phyloP scores from a whole-genome alignment of 2,888 invertebrate species.

The Synanthedon andrenaeformis region DNA sequence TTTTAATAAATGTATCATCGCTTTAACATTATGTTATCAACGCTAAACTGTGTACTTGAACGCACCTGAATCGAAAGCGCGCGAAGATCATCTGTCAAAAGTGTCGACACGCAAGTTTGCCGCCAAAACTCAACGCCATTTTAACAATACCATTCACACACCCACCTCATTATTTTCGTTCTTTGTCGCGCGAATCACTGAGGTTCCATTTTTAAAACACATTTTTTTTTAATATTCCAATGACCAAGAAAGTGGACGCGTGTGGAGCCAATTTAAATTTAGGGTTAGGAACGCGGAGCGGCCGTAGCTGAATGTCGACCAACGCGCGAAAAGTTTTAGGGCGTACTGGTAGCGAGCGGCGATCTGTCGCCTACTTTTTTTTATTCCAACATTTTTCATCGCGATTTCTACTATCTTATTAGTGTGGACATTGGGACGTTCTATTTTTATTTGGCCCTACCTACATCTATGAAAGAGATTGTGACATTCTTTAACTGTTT shows the following conservation, averaged over 20 bases:
- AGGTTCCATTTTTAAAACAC: background rate
- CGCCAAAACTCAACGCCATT: constrained; percentile 46
- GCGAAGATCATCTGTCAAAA: constrained; percentile 59
- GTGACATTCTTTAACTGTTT: background rate
- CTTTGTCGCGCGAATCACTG: constrained; percentile 1
- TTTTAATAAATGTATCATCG: background rate
- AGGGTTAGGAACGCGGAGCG: constrained; percentile 14
- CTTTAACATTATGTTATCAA: constrained; percentile 24
- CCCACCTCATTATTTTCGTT: constrained; percentile 2
- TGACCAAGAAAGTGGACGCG: background rate
- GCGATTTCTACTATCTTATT: constrained; percentile 45
- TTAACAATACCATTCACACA: constrained; percentile 36
- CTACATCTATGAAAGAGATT: constrained; percentile 15
- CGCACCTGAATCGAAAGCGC: constrained; percentile 60
- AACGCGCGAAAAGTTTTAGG: constrained; percentile 54
- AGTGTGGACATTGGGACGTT: constrained; percentile 35
- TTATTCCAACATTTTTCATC: constrained; percentile 45
- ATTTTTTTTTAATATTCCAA: constrained; percentile 1
- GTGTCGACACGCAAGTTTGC: constrained; percentile 34
- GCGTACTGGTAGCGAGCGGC: constrained; percentile 43
- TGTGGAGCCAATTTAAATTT: constrained; percentile 12
- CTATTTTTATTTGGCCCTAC: constrained; percentile 53
- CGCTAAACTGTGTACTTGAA: constrained; percentile 36
- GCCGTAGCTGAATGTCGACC: constrained; percentile 48
- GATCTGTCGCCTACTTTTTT: constrained; percentile 47